A percentile compares a stretch with the other conserved stretches of the same genome.
These are phyloP conservation scores for Caenorhabditis sp. DNA, from an alignment of 2,888 invertebrate genomes.

Conservation along the genomic window DNA sequence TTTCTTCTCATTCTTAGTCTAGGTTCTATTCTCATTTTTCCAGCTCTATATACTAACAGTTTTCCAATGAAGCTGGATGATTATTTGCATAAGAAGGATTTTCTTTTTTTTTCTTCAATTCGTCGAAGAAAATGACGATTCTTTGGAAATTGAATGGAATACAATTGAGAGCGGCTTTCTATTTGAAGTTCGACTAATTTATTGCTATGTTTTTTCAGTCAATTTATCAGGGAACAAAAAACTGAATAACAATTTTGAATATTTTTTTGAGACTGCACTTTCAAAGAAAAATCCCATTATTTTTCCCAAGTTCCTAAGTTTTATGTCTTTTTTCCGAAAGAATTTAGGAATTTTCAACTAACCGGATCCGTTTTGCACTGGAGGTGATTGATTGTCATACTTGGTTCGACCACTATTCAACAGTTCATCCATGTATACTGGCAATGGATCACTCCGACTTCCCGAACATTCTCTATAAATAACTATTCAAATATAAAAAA, in stretches of 20 bases:
- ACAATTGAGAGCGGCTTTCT: neutral
- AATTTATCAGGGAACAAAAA: neutral
- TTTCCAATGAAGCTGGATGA: neutral
- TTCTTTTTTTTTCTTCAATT: too few relatives aligned
- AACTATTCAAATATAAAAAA: neutral
- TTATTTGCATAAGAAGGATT: neutral
- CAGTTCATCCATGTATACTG: constrained; percentile 66
- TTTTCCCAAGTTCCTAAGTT: too few relatives aligned
- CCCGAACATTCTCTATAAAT: constrained; percentile 10
- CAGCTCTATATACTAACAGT: neutral
- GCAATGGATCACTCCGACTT: constrained; percentile 63
- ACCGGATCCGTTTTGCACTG: constrained; percentile 52
- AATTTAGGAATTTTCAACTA: neutral
- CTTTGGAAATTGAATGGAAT: neutral
- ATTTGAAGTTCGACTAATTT: neutral
- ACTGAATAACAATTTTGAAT: too few relatives aligned
- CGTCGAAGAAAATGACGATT: neutral
- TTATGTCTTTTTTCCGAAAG: neutral
- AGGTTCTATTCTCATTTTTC: too few relatives aligned
- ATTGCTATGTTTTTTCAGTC: neutral
- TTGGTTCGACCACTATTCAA: constrained; percentile 59
- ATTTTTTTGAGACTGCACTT: too few relatives aligned
- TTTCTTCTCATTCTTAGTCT: neutral
- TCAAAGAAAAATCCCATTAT: neutral
- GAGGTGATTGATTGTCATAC: constrained; percentile 70